These are phyloP conservation scores for Indicator indicator DNA, from an alignment of 2,113 vertebrate genomes.

Conservation along the genomic window DNA sequence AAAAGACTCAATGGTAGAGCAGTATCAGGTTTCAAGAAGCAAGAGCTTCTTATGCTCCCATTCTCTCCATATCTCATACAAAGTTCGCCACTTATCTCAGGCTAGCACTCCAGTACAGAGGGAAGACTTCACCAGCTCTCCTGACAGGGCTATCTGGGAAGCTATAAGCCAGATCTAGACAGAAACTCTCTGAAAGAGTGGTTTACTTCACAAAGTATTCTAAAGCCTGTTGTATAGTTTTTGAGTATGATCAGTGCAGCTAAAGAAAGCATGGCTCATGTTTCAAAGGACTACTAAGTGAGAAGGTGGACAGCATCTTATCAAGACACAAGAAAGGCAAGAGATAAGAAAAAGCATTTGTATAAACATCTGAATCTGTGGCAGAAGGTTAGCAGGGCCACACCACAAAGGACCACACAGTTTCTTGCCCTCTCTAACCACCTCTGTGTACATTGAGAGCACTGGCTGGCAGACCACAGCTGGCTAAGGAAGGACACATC, in stretches of 20 bases:
- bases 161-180: not conserved
- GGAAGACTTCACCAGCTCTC: not conserved
- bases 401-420: not conserved
- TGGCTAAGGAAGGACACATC: not conserved
- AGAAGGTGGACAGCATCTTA: constrained; percentile 33
- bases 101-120: not conserved
- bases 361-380: not conserved
- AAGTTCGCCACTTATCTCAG: not conserved
- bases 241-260: not conserved
- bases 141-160: not conserved
- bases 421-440: not conserved
- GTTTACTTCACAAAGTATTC: not conserved
- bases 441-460: rapidly evolving
- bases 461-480: not conserved
- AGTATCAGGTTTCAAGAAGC: not conserved
- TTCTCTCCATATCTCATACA: not conserved
- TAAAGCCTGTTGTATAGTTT: not conserved
- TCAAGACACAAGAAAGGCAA: not conserved
- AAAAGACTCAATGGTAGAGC: not conserved
- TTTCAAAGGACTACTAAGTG: constrained; percentile 3
- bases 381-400: not conserved
- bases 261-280: not conserved
- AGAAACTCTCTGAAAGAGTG: not conserved
- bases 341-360: constrained; percentile 19
- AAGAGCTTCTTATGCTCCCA: not conserved